Conservation (phyloP, 2,888 invertebrate species). For the Caenorhabditis drosophilae region DNA sequence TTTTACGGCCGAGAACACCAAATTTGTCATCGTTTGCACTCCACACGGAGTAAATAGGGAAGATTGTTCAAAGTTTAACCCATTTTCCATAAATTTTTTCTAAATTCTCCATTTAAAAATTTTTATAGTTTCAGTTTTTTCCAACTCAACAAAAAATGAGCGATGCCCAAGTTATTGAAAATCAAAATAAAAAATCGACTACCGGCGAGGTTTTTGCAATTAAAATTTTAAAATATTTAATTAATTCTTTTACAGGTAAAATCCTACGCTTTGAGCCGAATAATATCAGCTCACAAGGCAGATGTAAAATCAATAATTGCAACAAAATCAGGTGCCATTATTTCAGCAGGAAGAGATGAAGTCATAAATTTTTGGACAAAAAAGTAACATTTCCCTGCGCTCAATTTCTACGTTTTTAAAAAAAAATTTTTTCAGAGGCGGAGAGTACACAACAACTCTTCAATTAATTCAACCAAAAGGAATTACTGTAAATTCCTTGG, state of each 20-base stretch:
- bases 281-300: constrained; percentile 41
- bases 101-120: too few relatives aligned
- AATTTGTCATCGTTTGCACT: too few relatives aligned
- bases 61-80: too few relatives aligned
- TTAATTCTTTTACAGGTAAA: too few relatives aligned
- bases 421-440: constrained; percentile 30
- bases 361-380: constrained; percentile 48
- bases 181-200: not conserved
- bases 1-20: too few relatives aligned
- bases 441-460: constrained; percentile 27
- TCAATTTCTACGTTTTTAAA: not conserved
- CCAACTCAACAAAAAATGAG: not conserved
- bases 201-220: too few relatives aligned
- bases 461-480: constrained; percentile 29
- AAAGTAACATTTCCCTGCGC: too few relatives aligned
- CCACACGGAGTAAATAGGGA: too few relatives aligned
- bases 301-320: constrained; percentile 42
- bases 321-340: constrained; percentile 37
- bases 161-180: not conserved
- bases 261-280: constrained; percentile 30
- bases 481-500: constrained; percentile 54
- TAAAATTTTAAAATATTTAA: too few relatives aligned
- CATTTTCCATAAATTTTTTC: too few relatives aligned
- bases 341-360: constrained; percentile 58
- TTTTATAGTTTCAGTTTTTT: not conserved